Evolutionary conservation across 2,888 invertebrate species (phyloP).

Genomic region (Ophion obscuratus): DNA sequence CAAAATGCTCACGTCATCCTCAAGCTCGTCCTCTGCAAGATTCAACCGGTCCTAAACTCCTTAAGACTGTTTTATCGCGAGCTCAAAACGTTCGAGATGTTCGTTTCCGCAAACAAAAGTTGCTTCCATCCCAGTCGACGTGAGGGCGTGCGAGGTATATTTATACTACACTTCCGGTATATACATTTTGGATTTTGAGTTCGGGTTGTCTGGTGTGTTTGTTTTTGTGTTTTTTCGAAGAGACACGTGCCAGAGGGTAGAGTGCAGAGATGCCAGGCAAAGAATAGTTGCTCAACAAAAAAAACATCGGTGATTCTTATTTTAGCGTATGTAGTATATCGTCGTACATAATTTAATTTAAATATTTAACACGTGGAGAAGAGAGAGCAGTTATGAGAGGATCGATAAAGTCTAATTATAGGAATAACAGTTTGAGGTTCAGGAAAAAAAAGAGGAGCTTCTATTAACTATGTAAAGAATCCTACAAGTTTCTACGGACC

Average conservation of each 20-base stretch:
- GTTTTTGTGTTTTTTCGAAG: conserved; percentile 19
- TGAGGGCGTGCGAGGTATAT: conserved; percentile 60
- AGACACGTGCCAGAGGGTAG: conserved; percentile 59
- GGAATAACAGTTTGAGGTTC: not conserved
- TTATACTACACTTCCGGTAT: not conserved
- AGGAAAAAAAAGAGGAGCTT: conserved; percentile 1
- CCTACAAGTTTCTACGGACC: not conserved
- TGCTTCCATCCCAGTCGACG: conserved; percentile 66
- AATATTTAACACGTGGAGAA: not conserved
- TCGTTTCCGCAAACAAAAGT: conserved; percentile 67
- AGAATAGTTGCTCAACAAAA: conserved; percentile 12
- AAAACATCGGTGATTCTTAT: conserved; percentile 16
- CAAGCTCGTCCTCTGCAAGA: conserved; percentile 90
- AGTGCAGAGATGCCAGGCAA: conserved; percentile 64
- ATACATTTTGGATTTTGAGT: not conserved
- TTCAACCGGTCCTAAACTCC: conserved; percentile 73
- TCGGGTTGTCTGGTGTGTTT: conserved; percentile 13
- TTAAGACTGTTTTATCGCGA: conserved; percentile 78
- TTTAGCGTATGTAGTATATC: not conserved
- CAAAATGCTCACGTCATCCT: conserved; percentile 86
- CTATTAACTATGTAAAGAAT: not conserved
- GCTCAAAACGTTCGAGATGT: conserved; percentile 72
- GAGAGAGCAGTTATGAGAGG: conserved; percentile 27
- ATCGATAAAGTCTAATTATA: not conserved
- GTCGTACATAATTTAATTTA: not conserved